Evolutionary conservation across 2,113 vertebrate species (phyloP), one percentile per base, ranked within the genome.

Genomic region (Talpa occidentalis): DNA sequence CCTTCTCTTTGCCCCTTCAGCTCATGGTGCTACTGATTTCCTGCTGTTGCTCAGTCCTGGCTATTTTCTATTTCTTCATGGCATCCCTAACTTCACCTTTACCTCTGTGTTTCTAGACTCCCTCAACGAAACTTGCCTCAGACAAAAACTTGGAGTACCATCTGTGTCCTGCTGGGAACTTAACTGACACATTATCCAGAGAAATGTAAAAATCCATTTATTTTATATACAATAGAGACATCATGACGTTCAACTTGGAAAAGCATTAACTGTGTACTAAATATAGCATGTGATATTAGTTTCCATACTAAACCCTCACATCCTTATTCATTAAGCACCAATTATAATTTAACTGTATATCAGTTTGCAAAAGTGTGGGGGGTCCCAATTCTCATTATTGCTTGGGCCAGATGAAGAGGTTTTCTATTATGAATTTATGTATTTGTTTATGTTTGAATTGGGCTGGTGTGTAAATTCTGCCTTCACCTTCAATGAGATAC

Each of bases 171-270:
- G 5, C 49, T 94, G 49, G 49, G 8, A 54, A 0, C 22, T 94
- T 92, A 90, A 73, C 37, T 26, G 3, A 60, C 86, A 87, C 6
- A 70, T 64, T 32, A 94, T 56, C 86, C 91, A 80, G 70, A 95
- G 40, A 83, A 80, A 76, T 66, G 19, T 90, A 89, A 90, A 81
- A 88, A 92, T 52, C 4, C 0, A 0, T 37, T 91, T 95, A 85
- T n/a, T 90, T 81, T 30, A 40, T 78, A 91, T 88, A 96, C 10
- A 82, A 90, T 92, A 22, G 93, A 96, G 92, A 32, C 7, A 82
- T 62, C 95, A 49, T 73, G n/a, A 5, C 80, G 19, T 24, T 93
- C 66, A 86, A 86, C 86, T 37, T 40, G 30, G 35, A 73, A 87
- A 87, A 73, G 67, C 56, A 60, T 56, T 14, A 76, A 66, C 21